These are phyloP conservation scores for Cotesia congregata DNA, from an alignment of 2,888 invertebrate genomes.

Conservation along the genomic window DNA sequence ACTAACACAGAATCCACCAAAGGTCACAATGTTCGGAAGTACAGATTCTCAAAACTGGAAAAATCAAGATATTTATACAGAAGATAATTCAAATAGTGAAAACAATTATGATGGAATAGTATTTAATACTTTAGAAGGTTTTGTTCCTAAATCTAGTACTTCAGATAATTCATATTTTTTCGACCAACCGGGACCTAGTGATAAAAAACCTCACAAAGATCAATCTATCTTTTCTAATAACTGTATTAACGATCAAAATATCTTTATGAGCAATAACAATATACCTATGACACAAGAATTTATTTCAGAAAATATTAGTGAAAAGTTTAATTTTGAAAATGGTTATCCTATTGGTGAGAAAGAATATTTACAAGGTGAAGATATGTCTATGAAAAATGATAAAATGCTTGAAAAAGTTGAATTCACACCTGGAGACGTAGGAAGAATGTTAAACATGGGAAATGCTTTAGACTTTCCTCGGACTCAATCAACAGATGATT, in stretches of 20 bases:
- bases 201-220: neutral
- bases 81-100: conserved; percentile 47
- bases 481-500: conserved; percentile 71
- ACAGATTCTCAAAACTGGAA: conserved; percentile 47
- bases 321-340: neutral
- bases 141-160: conserved; percentile 54
- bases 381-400: conserved; percentile 65
- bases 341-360: neutral
- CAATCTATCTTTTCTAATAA: neutral
- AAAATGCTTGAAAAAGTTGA: conserved; percentile 68
- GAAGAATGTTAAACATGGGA: conserved; percentile 68
- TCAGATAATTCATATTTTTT: conserved; percentile 42
- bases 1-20: conserved; percentile 44
- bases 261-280: neutral
- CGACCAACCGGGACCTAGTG: conserved; percentile 41
- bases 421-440: conserved; percentile 68
- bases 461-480: conserved; percentile 66
- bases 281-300: neutral
- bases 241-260: neutral
- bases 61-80: conserved; percentile 56
- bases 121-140: conserved; percentile 66
- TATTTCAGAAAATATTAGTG: neutral
- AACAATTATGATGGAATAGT: conserved; percentile 59
- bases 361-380: conserved; percentile 61
- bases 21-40: conserved; percentile 32